phyloP scores from a whole-genome alignment of 2,797 vertebrate species.

The Lophius americanus region DNA sequence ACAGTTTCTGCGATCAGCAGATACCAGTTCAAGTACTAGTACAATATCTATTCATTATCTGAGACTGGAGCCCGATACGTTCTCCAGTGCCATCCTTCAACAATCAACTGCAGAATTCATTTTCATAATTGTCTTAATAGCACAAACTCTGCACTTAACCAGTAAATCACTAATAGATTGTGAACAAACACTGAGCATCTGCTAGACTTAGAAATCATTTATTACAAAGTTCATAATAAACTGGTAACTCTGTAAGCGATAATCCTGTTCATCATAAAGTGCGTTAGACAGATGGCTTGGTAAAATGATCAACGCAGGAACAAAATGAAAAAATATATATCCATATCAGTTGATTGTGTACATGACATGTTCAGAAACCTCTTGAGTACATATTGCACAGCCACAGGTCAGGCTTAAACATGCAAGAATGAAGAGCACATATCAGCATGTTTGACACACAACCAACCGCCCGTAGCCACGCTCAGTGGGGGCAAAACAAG shows the following conservation, averaged over 20 bases:
- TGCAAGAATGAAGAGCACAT: conserved; percentile 46
- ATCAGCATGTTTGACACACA: conserved; percentile 37
- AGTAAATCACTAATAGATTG: not conserved
- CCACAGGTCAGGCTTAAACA: conserved; percentile 57
- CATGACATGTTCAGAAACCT: conserved; percentile 33
- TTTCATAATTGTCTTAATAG: not conserved
- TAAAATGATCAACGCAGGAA: not conserved
- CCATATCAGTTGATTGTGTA: not conserved
- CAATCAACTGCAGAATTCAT: not conserved
- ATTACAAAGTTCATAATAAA: not conserved
- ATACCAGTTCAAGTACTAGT: no score
- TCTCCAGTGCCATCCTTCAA: not conserved
- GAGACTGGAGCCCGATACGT: not conserved
- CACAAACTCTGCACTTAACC: no score
- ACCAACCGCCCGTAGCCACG: conserved; percentile 28
- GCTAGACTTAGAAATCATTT: not conserved
- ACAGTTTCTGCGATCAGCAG: no score
- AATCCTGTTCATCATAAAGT: not conserved
- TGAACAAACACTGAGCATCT: not conserved
- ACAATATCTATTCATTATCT: not conserved
- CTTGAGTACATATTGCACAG: conserved; percentile 25
- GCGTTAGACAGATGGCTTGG: not conserved
- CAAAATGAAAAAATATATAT: conserved; percentile 3
- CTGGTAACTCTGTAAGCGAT: not conserved
- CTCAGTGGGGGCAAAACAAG: conserved; percentile 29